Conservation (phyloP, 2,113 vertebrate genomes). For the Conger conger region DNA sequence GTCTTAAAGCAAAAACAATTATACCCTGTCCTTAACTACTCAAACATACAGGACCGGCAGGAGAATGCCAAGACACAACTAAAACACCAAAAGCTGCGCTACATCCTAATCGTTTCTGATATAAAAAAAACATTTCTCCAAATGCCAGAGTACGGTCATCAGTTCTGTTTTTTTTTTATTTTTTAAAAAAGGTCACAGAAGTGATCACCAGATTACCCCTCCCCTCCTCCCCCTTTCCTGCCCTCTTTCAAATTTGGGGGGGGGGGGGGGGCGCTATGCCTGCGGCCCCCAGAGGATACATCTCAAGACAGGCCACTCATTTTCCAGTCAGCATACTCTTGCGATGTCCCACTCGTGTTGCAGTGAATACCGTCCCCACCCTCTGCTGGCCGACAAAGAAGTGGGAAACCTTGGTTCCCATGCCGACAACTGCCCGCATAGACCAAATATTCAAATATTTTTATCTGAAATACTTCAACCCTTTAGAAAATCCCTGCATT, state of each 20-base stretch:
- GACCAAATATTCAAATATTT: not conserved
- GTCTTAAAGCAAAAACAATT: constrained; percentile 20
- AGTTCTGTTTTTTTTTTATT: too few species aligned
- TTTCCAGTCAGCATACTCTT: constrained; percentile 17
- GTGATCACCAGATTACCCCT: not conserved
- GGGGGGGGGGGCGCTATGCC: constrained; percentile 13
- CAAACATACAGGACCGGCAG: constrained; percentile 38
- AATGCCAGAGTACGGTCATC: constrained; percentile 25
- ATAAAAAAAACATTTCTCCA: constrained; percentile 42
- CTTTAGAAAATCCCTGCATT: not conserved
- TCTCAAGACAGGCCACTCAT: constrained; percentile 11
- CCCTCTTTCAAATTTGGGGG: not conserved
- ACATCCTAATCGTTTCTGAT: constrained; percentile 57
- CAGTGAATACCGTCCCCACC: constrained; percentile 9
- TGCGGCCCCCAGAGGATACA: constrained; percentile 38
- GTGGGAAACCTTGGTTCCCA: not conserved
- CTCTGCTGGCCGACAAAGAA: not conserved
- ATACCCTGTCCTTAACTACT: not conserved
- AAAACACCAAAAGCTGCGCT: constrained; percentile 48
- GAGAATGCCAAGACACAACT: constrained; percentile 48
- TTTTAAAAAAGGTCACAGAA: constrained; percentile 24
- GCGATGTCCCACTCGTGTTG: constrained; percentile 26
- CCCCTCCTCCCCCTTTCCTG: not conserved
- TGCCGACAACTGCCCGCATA: not conserved
- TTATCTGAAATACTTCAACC: not conserved